A percentile compares a stretch with the other conserved stretches of the same genome.
Conservation (phyloP, 2,888 invertebrate species). For the Suillia variegata region DNA sequence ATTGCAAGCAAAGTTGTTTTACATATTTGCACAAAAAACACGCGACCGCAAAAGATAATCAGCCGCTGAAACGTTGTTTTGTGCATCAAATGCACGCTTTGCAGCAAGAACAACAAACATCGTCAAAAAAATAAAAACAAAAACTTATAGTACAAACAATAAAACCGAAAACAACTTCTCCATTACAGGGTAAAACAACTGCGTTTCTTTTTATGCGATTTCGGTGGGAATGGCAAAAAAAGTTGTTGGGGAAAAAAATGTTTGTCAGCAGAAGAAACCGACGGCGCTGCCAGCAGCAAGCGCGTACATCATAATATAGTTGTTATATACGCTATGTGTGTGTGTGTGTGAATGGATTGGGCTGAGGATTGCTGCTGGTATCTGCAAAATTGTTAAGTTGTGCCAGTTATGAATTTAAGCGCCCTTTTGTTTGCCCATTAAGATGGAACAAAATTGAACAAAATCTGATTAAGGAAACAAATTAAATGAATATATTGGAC, state of each 20-base stretch:
- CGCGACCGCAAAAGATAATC: not conserved
- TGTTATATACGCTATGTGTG: too few relatives aligned
- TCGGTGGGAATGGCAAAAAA: too few relatives aligned
- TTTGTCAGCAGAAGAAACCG: not conserved
- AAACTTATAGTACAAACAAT: too few relatives aligned
- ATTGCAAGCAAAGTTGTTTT: too few relatives aligned
- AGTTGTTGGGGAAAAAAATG: not conserved
- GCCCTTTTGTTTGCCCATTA: not conserved
- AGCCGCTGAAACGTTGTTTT: not conserved
- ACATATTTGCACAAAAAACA: conserved; percentile 4
- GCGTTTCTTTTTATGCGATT: conserved; percentile 1
- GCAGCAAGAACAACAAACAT: not conserved
- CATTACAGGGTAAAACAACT: not conserved
- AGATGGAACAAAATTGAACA: not conserved
- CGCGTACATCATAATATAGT: not conserved
- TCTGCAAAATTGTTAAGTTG: not conserved
- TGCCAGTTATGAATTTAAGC: conserved; percentile 8
- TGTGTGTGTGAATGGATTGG: too few relatives aligned
- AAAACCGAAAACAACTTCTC: too few relatives aligned
- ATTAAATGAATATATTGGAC: too few relatives aligned
- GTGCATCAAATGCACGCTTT: conserved; percentile 2
- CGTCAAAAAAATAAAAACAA: conserved; percentile 1
- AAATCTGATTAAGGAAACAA: too few relatives aligned
- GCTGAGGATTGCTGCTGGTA: not conserved
- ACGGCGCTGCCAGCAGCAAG: not conserved